Conservation (phyloP, 2,113 vertebrate species). For the Tauraco erythrolophus region DNA sequence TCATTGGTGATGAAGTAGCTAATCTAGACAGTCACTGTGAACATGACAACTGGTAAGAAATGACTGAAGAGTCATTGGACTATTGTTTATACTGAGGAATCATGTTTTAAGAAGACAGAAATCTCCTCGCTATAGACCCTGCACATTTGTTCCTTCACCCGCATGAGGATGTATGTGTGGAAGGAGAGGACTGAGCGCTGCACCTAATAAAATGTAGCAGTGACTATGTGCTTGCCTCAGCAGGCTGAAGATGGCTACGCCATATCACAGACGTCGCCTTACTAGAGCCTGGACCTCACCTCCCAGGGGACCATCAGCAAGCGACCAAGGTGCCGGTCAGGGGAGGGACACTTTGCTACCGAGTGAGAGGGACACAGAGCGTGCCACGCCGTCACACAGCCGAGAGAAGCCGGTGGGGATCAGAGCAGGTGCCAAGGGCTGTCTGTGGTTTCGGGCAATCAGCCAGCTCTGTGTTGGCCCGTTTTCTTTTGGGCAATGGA, state of each 20-base stretch:
- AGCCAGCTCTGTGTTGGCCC: not conserved
- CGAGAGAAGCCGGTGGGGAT: not conserved
- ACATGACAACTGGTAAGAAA: not conserved
- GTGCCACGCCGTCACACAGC: rapidly evolving
- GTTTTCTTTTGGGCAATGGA: not conserved
- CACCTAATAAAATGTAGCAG: not conserved
- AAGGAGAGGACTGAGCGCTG: not conserved
- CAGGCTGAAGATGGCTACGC: not conserved
- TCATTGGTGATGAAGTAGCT: not conserved
- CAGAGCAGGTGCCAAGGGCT: not conserved
- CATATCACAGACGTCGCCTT: not conserved
- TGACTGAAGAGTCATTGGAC: not conserved
- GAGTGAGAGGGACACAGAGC: rapidly evolving
- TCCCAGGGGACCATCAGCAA: not conserved
- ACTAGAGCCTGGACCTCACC: not conserved
- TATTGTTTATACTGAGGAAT: not conserved
- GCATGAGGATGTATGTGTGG: not conserved
- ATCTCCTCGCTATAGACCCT: not conserved
- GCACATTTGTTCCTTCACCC: not conserved
- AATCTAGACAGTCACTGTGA: not conserved
- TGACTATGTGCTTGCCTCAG: not conserved
- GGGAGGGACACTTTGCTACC: not conserved
- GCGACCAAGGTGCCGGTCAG: not conserved
- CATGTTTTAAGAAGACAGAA: not conserved
- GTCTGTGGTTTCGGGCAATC: not conserved